phyloP scores from a whole-genome alignment of 2,797 vertebrate species.

The Propithecus perrieri region DNA sequence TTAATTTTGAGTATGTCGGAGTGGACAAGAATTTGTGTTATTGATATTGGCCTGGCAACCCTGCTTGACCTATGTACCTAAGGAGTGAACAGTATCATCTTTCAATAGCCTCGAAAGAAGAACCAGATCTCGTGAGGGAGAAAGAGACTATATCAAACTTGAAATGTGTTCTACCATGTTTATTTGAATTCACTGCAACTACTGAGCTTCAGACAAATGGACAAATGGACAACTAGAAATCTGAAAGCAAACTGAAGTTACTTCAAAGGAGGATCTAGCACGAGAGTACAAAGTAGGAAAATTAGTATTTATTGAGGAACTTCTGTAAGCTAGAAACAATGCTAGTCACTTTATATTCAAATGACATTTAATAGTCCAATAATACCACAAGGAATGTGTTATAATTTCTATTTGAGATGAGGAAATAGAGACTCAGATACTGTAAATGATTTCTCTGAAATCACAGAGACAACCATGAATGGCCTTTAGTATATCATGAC shows the following conservation, averaged over 20 bases:
- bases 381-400: neutral
- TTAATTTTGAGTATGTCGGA: neutral
- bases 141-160: neutral
- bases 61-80: neutral
- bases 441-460: neutral
- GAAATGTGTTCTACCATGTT: neutral
- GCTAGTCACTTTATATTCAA: neutral
- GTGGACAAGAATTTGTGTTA: neutral
- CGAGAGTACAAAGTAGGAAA: neutral
- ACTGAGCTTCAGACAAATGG: neutral
- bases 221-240: neutral
- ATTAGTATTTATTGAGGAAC: neutral
- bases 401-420: conserved; percentile 9
- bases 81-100: neutral
- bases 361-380: neutral
- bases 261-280: neutral
- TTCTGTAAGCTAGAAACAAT: neutral
- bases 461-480: neutral
- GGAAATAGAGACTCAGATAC: neutral
- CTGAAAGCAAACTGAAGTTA: neutral
- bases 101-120: conserved; percentile 3
- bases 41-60: neutral
- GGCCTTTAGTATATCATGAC: neutral
- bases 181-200: neutral
- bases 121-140: neutral